These are phyloP conservation scores for Heliconius eleuchia DNA, from an alignment of 1,140 invertebrate species.

Conservation along the genomic window DNA sequence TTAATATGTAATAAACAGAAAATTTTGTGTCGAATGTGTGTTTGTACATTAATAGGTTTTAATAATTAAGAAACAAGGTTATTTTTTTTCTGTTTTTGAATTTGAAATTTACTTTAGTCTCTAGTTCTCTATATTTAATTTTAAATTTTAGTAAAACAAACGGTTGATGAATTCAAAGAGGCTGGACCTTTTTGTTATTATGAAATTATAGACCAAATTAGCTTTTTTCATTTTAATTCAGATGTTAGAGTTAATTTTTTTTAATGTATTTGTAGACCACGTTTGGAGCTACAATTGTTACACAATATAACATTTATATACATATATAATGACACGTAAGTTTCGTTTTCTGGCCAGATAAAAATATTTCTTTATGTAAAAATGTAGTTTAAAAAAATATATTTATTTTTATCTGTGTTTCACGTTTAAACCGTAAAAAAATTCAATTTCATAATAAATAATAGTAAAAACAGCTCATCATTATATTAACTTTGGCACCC, in stretches of 20 bases:
- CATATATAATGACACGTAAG: slow-evolving; percentile 36
- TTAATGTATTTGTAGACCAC: slow-evolving; percentile 48
- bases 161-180: slow-evolving; percentile 1
- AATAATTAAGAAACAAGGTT: neutral
- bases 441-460: neutral
- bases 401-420: no score
- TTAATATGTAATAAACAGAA: neutral
- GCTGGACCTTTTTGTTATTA: slow-evolving; percentile 18
- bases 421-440: neutral
- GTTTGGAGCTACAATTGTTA: slow-evolving; percentile 43
- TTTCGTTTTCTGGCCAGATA: slow-evolving; percentile 24
- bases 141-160: neutral
- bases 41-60: neutral
- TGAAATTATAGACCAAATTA: neutral
- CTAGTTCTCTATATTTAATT: neutral
- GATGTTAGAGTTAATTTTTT: no score
- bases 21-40: neutral
- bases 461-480: neutral
- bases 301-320: slow-evolving; percentile 47
- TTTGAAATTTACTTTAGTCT: neutral
- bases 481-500: neutral
- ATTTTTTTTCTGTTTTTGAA: neutral
- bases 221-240: no score
- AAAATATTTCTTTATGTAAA: neutral
- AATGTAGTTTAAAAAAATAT: neutral